A percentile compares a stretch with the other conserved stretches of the same genome.
Conservation (phyloP, 2,113 vertebrate species). For the Steatornis caripensis region DNA sequence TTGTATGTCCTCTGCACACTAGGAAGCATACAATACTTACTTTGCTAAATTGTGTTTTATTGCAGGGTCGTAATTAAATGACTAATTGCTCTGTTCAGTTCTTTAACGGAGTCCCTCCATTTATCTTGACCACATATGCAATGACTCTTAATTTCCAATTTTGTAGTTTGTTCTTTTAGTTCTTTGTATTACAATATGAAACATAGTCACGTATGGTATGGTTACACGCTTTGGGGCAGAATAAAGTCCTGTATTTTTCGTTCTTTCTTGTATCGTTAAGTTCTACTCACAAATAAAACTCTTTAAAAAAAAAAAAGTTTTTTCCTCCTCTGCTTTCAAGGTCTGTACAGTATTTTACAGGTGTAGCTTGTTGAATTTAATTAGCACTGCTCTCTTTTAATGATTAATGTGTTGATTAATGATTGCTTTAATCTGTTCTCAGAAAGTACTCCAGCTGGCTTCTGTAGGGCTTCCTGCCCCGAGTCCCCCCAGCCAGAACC, state of each 20-base stretch:
- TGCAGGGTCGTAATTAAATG: conserved; percentile 52
- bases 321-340: neutral
- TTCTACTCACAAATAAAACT: conserved; percentile 88
- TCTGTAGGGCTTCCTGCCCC: neutral
- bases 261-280: conserved; percentile 77
- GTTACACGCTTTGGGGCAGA: conserved; percentile 65
- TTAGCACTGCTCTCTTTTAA: neutral
- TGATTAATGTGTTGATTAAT: neutral
- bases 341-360: neutral
- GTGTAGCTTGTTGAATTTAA: neutral
- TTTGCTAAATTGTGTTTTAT: conserved; percentile 43
- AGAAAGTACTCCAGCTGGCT: neutral
- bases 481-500: too few relatives aligned
- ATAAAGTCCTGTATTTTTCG: conserved; percentile 48
- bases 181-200: conserved; percentile 71
- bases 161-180: conserved; percentile 75
- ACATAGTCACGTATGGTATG: conserved; percentile 67
- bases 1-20: conserved; percentile 57
- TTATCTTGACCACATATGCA: conserved; percentile 60
- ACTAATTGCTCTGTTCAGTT: conserved; percentile 54
- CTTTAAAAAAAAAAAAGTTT: conserved; percentile 37
- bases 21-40: conserved; percentile 36
- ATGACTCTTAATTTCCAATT: conserved; percentile 71
- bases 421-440: neutral
- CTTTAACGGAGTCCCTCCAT: conserved; percentile 22